Conservation (phyloP, 2,888 invertebrate genomes). For the Tenthredo amoena region DNA sequence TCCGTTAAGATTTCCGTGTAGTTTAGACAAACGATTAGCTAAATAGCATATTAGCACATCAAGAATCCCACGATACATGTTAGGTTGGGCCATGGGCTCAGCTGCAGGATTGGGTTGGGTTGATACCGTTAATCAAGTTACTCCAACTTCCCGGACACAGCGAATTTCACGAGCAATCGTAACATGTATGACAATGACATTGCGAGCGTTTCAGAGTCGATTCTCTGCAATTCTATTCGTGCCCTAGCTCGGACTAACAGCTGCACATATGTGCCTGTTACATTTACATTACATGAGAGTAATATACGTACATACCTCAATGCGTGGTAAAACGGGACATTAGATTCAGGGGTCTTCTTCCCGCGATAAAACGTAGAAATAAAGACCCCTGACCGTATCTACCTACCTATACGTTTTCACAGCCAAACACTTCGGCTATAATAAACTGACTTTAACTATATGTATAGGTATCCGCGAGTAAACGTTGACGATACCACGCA, state of each 20-base stretch:
- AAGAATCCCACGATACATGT: constrained; percentile 11
- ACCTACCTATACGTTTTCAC: neutral
- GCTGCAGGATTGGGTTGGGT: constrained; percentile 12
- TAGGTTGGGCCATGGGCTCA: constrained; percentile 19
- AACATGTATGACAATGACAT: constrained; percentile 76
- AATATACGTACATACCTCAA: neutral
- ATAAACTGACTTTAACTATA: neutral
- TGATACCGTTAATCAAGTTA: constrained; percentile 37
- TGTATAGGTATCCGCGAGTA: neutral
- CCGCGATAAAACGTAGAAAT: neutral
- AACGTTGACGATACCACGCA: neutral
- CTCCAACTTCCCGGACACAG: constrained; percentile 75
- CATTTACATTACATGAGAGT: neutral
- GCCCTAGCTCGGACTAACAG: neutral
- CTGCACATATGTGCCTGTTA: neutral
- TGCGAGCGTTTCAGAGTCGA: constrained; percentile 60
- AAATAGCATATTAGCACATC: neutral
- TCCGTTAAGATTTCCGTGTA: neutral
- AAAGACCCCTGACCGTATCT: neutral
- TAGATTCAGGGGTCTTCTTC: neutral
- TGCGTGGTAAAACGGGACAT: neutral
- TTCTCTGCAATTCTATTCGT: constrained; percentile 40
- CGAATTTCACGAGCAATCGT: constrained; percentile 75
- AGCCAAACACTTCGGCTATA: constrained; percentile 22
- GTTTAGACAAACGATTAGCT: neutral